These are phyloP conservation scores for Gyps fulvus DNA, from an alignment of 2,113 vertebrate genomes.

Conservation along the genomic window DNA sequence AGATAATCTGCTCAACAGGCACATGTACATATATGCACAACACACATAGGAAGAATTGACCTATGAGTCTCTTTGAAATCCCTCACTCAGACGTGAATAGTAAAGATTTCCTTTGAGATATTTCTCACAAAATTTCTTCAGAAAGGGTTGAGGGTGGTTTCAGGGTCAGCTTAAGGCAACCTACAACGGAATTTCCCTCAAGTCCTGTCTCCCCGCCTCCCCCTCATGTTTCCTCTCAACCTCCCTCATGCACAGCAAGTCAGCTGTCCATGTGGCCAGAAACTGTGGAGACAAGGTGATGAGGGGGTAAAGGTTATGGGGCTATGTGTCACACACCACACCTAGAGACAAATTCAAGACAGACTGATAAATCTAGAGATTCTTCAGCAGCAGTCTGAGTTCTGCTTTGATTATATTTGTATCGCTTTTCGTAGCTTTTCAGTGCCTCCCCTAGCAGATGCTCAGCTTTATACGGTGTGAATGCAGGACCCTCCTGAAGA, in stretches of 20 bases:
- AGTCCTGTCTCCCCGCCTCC: rapidly evolving
- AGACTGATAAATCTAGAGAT: neutral
- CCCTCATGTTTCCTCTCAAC: neutral
- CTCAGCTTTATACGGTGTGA: neutral
- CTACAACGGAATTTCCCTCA: neutral
- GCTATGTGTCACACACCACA: neutral
- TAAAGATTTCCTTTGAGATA: neutral
- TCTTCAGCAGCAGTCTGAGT: neutral
- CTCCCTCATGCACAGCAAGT: neutral
- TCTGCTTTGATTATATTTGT: neutral
- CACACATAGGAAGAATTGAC: rapidly evolving
- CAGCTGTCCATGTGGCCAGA: neutral
- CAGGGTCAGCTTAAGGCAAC: neutral
- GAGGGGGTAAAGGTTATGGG: neutral
- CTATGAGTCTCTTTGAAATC: neutral
- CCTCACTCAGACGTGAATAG: neutral
- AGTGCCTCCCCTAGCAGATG: neutral
- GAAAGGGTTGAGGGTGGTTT: neutral
- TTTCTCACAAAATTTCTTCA: neutral
- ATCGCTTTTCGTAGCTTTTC: neutral
- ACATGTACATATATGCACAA: neutral
- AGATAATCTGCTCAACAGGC: neutral
- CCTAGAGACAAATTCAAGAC: neutral
- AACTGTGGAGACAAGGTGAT: neutral
- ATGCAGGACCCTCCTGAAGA: neutral